Conservation (phyloP, 2,113 vertebrate species). For the Halcyon malimbica region DNA sequence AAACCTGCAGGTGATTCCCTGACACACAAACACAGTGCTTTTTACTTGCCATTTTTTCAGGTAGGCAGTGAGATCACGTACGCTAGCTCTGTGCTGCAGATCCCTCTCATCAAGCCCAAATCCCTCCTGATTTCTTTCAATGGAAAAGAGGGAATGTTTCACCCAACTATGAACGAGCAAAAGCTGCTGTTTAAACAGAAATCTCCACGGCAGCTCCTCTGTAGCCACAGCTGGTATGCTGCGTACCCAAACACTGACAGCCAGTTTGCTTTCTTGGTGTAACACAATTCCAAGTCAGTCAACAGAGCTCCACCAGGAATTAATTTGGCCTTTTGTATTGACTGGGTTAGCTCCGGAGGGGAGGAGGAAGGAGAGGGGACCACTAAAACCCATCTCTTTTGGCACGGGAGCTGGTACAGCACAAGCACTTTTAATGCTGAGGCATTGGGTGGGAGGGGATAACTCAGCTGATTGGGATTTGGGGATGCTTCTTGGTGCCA, state of each 20-base stretch:
- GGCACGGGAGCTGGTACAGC: background rate
- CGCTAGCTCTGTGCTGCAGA: background rate
- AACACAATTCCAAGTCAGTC: background rate
- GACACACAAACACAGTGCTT: background rate
- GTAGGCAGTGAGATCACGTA: background rate
- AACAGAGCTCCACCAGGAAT: background rate
- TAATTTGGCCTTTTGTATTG: background rate
- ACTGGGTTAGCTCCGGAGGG: background rate
- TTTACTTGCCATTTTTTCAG: background rate
- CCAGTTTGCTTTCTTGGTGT: background rate
- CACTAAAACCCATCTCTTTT: background rate
- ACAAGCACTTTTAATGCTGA: background rate
- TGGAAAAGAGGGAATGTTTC: background rate
- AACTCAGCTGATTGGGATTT: background rate
- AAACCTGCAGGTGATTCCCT: background rate
- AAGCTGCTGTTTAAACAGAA: slow-evolving; percentile 13
- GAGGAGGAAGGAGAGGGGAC: background rate
- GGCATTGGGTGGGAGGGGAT: background rate
- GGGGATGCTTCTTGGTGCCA: background rate
- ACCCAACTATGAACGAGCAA: background rate
- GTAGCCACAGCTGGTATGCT: background rate
- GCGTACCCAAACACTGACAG: background rate
- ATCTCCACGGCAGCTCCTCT: background rate
- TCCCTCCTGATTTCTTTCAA: background rate
- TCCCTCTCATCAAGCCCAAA: background rate